A percentile compares a stretch with the other conserved stretches of the same genome.
These are phyloP conservation scores for Ceratina australensis DNA, from an alignment of 1,140 invertebrate genomes.

Conservation along the genomic window DNA sequence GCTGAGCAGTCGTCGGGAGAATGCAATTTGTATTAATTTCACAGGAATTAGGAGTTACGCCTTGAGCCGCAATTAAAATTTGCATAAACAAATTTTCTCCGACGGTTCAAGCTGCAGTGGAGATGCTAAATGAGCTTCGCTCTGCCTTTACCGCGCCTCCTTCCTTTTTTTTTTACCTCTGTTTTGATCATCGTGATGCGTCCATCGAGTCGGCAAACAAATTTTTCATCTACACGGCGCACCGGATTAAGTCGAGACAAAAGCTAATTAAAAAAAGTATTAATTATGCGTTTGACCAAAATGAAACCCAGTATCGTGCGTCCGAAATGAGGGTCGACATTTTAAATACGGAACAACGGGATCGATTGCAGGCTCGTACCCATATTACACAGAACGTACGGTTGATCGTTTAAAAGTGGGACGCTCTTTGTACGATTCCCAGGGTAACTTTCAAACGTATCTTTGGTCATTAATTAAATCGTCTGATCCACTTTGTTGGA, in stretches of 20 bases:
- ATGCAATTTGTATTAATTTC: conserved; percentile 73
- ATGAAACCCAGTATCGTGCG: too few species aligned
- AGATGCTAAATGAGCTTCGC: conserved; percentile 21
- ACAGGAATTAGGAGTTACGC: conserved; percentile 69
- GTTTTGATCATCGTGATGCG: background rate
- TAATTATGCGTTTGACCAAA: too few species aligned
- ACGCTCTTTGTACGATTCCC: too few species aligned
- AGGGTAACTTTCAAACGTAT: background rate
- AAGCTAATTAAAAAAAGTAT: too few species aligned
- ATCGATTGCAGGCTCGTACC: too few species aligned
- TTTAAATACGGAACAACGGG: too few species aligned
- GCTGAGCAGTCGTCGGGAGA: conserved; percentile 42
- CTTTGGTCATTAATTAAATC: too few species aligned
- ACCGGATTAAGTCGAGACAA: too few species aligned
- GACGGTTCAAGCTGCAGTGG: conserved; percentile 50
- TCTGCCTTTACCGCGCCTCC: too few species aligned
- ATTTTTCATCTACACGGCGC: too few species aligned
- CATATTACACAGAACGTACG: background rate
- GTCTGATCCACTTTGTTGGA: background rate
- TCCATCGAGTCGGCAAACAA: too few species aligned
- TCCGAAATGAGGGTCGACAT: too few species aligned
- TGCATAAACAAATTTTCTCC: conserved; percentile 70
- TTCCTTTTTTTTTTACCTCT: background rate
- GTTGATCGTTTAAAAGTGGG: background rate
- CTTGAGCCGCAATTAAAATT: conserved; percentile 69